Conservation (phyloP, 2,888 invertebrate genomes). For the Drosophila planitibia region DNA sequence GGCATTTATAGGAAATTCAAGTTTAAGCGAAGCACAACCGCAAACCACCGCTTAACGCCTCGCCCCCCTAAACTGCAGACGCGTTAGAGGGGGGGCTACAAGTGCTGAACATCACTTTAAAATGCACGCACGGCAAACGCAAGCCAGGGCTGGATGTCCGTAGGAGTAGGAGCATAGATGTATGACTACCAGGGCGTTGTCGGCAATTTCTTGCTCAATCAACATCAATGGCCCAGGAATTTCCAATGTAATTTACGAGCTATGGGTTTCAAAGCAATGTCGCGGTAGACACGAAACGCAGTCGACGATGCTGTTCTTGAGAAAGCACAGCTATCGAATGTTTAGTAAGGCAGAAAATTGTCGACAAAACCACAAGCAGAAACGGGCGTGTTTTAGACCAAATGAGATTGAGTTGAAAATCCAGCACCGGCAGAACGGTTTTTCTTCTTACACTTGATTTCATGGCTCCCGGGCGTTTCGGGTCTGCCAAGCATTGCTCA, state of each 20-base stretch:
- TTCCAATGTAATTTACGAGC: constrained; percentile 79
- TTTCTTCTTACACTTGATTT: constrained; percentile 77
- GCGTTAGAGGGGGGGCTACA: constrained; percentile 28
- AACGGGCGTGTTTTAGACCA: constrained; percentile 48
- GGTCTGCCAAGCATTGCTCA: constrained; percentile 17
- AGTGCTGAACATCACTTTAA: constrained; percentile 60
- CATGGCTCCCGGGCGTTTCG: constrained; percentile 56
- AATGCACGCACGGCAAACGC: constrained; percentile 30
- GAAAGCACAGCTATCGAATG: constrained; percentile 68
- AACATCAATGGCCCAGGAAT: constrained; percentile 80
- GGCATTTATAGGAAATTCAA: constrained; percentile 64
- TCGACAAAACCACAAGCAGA: constrained; percentile 48
- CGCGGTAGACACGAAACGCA: constrained; percentile 29
- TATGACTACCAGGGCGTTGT: constrained; percentile 62
- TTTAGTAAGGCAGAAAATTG: constrained; percentile 79
- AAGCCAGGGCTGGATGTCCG: constrained; percentile 11
- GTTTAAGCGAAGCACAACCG: constrained; percentile 58
- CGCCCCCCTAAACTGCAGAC: neutral
- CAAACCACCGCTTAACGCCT: constrained; percentile 30
- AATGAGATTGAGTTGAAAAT: constrained; percentile 76
- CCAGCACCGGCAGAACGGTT: constrained; percentile 41
- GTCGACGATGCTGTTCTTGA: constrained; percentile 44
- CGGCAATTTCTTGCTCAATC: constrained; percentile 81
- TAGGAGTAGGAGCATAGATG: constrained; percentile 12
- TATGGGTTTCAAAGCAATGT: constrained; percentile 58